Percentiles rank a stretch among this genome's conserved stretches.
Conservation (phyloP, 64 coral and sea anemone genomes). For the Montipora sp. region DNA sequence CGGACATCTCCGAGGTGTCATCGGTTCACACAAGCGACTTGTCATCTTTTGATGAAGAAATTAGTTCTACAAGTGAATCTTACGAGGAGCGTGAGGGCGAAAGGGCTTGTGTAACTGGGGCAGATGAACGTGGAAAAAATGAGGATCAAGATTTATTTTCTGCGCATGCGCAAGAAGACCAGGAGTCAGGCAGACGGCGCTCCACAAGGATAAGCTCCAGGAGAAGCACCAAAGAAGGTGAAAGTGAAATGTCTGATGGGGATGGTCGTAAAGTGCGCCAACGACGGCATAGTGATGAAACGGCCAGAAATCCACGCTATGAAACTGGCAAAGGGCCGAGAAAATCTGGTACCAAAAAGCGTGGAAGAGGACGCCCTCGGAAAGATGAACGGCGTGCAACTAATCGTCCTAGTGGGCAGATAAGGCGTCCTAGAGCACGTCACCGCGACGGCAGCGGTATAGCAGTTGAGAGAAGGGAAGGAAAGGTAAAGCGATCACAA, state of each 20-base stretch:
- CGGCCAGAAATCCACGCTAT: neutral
- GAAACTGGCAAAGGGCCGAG: neutral
- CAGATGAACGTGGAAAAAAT: neutral
- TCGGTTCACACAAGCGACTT: constrained; percentile 99
- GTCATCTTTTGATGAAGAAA: constrained; percentile 94
- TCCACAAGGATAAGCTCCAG: constrained; percentile 76
- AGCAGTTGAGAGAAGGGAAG: constrained; percentile 36
- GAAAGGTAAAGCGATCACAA: constrained; percentile 74
- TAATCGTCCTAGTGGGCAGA: neutral
- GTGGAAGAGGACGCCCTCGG: constrained; percentile 52
- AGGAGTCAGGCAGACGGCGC: neutral
- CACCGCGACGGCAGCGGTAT: neutral
- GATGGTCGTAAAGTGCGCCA: constrained; percentile 34
- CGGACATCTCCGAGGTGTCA: constrained; percentile 88
- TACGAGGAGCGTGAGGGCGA: neutral
- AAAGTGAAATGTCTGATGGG: constrained; percentile 37
- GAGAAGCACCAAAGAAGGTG: constrained; percentile 69
- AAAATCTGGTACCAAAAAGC: neutral
- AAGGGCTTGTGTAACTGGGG: neutral
- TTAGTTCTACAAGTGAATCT: constrained; percentile 58
- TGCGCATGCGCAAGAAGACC: neutral
- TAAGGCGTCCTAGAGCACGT: constrained; percentile 10
- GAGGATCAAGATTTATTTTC: constrained; percentile 1
- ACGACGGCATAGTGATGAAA: constrained; percentile 31
- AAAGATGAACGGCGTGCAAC: constrained; percentile 24